Conservation (phyloP, 1,140 invertebrate species). For the Rhopalosiphum maidis region DNA sequence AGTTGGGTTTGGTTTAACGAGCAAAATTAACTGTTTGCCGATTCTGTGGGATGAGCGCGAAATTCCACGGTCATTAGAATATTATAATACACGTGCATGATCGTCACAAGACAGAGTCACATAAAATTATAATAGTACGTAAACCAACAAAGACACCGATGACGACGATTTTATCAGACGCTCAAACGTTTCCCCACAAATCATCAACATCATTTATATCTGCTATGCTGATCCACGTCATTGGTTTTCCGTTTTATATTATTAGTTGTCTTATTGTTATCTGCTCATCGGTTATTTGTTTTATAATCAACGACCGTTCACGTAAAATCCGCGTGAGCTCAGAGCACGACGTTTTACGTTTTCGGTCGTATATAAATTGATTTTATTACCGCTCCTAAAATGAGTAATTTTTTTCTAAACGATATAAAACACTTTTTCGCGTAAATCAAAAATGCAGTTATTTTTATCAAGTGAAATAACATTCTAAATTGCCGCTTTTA, state of each 20-base stretch:
- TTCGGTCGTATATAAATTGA: background rate
- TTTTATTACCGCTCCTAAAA: background rate
- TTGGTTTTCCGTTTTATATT: background rate
- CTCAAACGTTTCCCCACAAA: background rate
- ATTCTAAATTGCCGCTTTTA: background rate
- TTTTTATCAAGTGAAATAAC: background rate
- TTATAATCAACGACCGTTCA: background rate
- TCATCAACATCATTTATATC: background rate
- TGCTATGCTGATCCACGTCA: background rate
- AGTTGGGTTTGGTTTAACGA: background rate
- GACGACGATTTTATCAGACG: constrained; percentile 29
- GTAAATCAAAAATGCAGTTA: background rate
- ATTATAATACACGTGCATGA: background rate
- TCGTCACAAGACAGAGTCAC: background rate
- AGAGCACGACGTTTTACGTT: background rate
- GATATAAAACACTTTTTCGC: too few relatives aligned
- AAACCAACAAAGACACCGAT: background rate
- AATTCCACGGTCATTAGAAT: background rate
- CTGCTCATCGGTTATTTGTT: background rate
- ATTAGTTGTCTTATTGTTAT: background rate
- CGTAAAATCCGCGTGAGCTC: background rate
- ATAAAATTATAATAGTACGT: background rate
- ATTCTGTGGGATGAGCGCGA: background rate
- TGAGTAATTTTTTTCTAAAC: background rate
- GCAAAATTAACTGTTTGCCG: background rate